Conservation (phyloP, 2,797 vertebrate species). For the Bovichtus diacanthus region DNA sequence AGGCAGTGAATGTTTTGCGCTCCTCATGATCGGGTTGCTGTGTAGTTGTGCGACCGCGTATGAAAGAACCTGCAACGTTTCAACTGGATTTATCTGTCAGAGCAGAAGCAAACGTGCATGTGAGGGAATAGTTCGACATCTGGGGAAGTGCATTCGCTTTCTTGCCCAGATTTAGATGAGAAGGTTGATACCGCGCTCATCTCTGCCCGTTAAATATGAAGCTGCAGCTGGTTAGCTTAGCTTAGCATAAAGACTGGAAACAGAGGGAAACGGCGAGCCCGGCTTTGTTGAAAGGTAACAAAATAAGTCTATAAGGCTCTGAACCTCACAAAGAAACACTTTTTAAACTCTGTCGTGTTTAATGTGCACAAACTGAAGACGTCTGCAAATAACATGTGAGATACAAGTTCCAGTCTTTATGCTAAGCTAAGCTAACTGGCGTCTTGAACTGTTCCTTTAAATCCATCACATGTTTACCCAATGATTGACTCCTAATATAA, state of each 20-base stretch:
- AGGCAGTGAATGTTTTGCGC: constrained; percentile 7
- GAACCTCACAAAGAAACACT: neutral
- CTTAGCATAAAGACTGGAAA: constrained; percentile 6
- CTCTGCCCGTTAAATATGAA: neutral
- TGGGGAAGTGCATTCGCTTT: neutral
- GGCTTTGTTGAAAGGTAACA: neutral
- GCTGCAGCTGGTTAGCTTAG: neutral
- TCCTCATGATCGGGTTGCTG: neutral
- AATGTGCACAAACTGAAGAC: too few relatives aligned
- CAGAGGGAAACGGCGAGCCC: neutral
- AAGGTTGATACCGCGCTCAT: neutral
- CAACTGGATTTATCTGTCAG: neutral
- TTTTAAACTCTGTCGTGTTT: neutral
- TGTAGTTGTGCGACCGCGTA: neutral
- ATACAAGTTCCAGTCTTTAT: neutral
- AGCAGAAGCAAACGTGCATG: neutral
- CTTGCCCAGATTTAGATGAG: neutral
- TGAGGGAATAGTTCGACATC: neutral
- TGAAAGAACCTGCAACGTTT: too few relatives aligned
- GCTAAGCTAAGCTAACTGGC: neutral
- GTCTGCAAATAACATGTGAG: too few relatives aligned
- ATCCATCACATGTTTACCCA: neutral
- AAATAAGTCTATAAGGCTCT: neutral
- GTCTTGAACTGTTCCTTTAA: neutral
- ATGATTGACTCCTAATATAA: neutral